phyloP scores from a whole-genome alignment of 2,888 invertebrate species.

The Toxonevra muliebris region DNA sequence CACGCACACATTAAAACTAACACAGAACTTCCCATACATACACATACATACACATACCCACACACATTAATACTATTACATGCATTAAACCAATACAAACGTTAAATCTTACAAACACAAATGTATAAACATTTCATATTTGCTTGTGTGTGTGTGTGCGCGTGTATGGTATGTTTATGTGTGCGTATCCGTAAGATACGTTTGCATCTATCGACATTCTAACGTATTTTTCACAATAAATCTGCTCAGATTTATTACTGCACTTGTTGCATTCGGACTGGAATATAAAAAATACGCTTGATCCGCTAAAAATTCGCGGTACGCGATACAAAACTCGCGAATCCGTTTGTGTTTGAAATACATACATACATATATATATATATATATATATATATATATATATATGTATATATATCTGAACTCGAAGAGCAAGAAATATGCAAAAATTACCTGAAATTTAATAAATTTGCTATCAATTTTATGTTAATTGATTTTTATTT shows the following conservation, averaged over 20 bases:
- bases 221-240: constrained; percentile 15
- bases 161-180: constrained; percentile 6
- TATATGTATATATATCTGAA: too few relatives aligned
- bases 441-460: too few relatives aligned
- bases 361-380: neutral
- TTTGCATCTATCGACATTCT: constrained; percentile 6
- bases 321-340: too few relatives aligned
- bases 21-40: neutral
- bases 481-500: too few relatives aligned
- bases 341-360: neutral
- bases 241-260: constrained; percentile 48
- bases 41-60: constrained; percentile 4
- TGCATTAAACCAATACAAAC: constrained; percentile 8
- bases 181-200: neutral
- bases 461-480: too few relatives aligned
- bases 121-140: neutral
- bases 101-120: constrained; percentile 21
- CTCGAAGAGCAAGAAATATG: too few relatives aligned
- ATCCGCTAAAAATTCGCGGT: too few relatives aligned
- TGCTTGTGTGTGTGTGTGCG: neutral
- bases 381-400: constrained; percentile 1
- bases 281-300: too few relatives aligned
- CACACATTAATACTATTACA: neutral
- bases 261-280: constrained; percentile 58
- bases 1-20: neutral